Evolutionary conservation across 2,113 vertebrate genomes (phyloP).

Genomic region (Lasiurus borealis): DNA sequence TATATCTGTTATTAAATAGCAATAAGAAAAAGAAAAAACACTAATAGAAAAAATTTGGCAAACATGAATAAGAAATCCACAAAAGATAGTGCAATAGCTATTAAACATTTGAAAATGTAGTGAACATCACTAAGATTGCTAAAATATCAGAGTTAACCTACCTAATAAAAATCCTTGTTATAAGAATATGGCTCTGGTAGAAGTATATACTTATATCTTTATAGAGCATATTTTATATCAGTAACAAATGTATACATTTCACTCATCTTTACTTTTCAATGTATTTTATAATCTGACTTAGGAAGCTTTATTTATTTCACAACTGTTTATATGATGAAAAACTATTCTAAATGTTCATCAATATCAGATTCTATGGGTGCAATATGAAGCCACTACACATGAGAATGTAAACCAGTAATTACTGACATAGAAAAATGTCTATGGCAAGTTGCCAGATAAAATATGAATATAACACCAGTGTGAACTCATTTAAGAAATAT

Average conservation of each 20-base stretch:
- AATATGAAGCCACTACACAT: background rate
- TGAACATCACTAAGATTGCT: background rate
- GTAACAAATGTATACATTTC: background rate
- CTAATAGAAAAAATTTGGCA: background rate
- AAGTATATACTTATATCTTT: background rate
- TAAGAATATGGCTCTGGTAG: background rate
- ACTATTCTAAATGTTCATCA: background rate
- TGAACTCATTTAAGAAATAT: background rate
- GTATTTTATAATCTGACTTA: background rate
- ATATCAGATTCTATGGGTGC: background rate
- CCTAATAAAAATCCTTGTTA: background rate
- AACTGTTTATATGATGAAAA: background rate
- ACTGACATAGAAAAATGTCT: background rate
- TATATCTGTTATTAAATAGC: background rate
- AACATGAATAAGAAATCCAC: background rate
- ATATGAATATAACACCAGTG: background rate
- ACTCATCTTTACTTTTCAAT: background rate
- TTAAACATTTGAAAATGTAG: background rate
- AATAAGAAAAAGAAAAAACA: constrained; percentile 28
- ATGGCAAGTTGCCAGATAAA: background rate
- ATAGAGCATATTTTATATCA: background rate
- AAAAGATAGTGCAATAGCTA: background rate
- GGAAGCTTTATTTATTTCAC: background rate
- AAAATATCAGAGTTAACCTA: background rate
- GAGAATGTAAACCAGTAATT: background rate